phyloP scores from a whole-genome alignment of 2,888 invertebrate species.

The Erebia aethiops region DNA sequence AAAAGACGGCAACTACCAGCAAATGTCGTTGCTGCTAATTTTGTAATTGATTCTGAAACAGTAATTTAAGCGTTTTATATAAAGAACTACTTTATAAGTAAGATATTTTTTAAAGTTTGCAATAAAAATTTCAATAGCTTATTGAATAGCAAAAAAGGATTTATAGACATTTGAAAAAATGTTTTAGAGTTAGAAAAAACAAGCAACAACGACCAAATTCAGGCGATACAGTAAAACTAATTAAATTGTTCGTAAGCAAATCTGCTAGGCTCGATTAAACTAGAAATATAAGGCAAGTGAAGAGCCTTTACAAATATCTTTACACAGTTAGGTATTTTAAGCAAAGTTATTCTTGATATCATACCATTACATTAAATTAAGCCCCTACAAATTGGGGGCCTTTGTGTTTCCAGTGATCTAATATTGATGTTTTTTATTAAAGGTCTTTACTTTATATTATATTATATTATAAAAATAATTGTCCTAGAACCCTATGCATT shows the following conservation, averaged over 20 bases:
- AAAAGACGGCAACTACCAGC: neutral
- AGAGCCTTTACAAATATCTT: no score
- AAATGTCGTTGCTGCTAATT: neutral
- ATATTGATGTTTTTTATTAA: no score
- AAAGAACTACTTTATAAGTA: neutral
- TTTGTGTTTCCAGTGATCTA: no score
- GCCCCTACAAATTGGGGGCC: no score
- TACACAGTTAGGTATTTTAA: no score
- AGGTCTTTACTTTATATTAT: no score
- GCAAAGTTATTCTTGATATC: no score
- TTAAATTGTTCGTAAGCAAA: neutral
- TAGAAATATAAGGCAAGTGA: no score
- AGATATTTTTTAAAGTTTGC: neutral
- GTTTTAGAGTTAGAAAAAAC: neutral
- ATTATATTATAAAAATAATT: neutral
- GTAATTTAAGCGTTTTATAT: neutral
- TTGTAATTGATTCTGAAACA: neutral
- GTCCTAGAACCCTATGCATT: no score
- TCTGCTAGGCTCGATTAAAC: neutral
- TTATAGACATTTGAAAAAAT: neutral
- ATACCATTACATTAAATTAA: no score
- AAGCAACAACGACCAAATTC: slow-evolving; percentile 13
- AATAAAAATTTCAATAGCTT: neutral
- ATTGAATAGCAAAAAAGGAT: neutral
- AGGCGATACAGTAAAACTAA: slow-evolving; percentile 9